Evolutionary conservation across 2,797 vertebrate genomes (phyloP), one percentile per base, ranked within the genome.

Genomic region (Micromesistius poutassou): DNA sequence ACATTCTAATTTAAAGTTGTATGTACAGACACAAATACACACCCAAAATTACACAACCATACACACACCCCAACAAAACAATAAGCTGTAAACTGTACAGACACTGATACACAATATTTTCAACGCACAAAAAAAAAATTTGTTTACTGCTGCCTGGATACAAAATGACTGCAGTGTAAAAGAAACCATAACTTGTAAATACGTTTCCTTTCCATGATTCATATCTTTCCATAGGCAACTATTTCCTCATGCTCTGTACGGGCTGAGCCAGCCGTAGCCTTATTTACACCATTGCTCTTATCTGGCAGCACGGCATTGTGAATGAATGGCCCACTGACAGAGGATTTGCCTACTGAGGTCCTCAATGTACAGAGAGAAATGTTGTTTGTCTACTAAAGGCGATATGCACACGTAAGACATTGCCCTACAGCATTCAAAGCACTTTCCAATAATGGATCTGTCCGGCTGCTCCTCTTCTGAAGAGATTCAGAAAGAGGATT

Each of bases 121-220:
- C 74, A 82, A 76, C 81, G 85, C 82, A 78, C 78, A 77, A 79
- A 38, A 76, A 30, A 73, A 75, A 30, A 73, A 19, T 80, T 77
- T 79, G 79, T 84, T 85, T 50, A 81, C 8, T 74, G 83, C 90
- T 80, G 87, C 89, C 84, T 87, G 82, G 89, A 87, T 83, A 89
- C 87, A 82, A 78, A 76, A 84, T 77, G 86, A 85, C 77, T 77
- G 76, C 73, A 0, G 6, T 30, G 76, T 81, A 77, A 81, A 87
- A 83, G 80, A 62, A 68, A 12, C 4, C 7, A 9, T 30, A 22
- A 31, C 36, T 0, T 25, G 12, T 30, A 33, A 30, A 14, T 5
- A 82, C 9, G n/a, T 33, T 72, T 36, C 76, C 38, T 82, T 75
- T 72, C 28, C 77, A 28, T 68, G 62, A 68, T 68, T 28, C n/a